phyloP scores from a whole-genome alignment of 2,888 invertebrate genomes.

The Pegoplata infirma region DNA sequence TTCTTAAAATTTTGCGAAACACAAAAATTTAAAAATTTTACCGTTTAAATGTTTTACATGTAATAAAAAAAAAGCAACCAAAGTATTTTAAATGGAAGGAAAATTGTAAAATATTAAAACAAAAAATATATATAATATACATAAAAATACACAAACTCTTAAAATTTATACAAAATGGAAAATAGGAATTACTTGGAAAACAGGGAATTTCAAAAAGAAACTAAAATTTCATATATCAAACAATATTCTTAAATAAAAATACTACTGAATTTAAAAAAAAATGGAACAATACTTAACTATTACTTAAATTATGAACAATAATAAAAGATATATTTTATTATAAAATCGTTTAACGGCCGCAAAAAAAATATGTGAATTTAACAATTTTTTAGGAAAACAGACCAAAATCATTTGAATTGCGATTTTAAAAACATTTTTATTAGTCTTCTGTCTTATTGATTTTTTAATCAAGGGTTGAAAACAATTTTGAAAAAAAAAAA shows the following conservation, averaged over 20 bases:
- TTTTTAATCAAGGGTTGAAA: no score
- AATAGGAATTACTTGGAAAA: not conserved
- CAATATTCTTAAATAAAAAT: conserved; percentile 3
- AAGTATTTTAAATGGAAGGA: not conserved
- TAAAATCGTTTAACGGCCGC: no score
- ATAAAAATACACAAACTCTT: conserved; percentile 11
- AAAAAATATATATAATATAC: conserved; percentile 27
- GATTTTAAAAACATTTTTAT: no score
- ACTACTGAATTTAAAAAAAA: not conserved
- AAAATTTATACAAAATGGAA: conserved; percentile 8
- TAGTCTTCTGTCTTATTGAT: no score
- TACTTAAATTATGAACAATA: conserved; percentile 22
- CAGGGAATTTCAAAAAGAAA: not conserved
- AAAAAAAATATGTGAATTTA: not conserved
- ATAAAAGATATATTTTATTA: not conserved
- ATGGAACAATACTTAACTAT: conserved; percentile 1
- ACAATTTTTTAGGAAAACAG: no score
- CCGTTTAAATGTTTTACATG: not conserved
- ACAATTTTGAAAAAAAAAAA: no score
- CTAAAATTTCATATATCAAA: conserved; percentile 9
- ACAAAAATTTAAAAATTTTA: no score
- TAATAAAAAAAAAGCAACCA: conserved; percentile 7
- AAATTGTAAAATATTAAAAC: not conserved
- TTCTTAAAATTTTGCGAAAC: no score
- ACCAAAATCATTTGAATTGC: no score